Evolutionary conservation across 2,797 vertebrate genomes (phyloP).

Genomic region (Rhinoraja longicauda): DNA sequence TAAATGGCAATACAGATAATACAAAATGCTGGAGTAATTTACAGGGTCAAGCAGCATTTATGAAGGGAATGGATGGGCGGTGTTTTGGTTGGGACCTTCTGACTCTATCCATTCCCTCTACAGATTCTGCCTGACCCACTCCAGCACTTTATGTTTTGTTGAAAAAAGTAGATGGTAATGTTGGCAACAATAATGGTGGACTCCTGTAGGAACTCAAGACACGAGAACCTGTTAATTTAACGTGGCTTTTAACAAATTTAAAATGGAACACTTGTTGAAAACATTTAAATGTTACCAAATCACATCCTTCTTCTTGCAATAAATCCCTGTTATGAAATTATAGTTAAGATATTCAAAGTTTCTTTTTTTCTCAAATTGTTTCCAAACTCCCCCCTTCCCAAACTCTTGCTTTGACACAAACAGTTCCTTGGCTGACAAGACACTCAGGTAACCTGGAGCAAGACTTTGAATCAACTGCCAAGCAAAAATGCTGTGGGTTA

Average conservation of each 20-base stretch:
- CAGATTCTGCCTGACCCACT: too few relatives aligned
- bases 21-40: too few relatives aligned
- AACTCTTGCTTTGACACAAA: constrained; percentile 44
- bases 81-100: too few relatives aligned
- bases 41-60: too few relatives aligned
- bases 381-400: constrained; percentile 34
- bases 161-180: neutral
- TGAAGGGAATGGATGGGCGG: too few relatives aligned
- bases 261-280: neutral
- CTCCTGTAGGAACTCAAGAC: neutral
- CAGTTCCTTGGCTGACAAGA: constrained; percentile 41
- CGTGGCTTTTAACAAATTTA: neutral
- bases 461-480: neutral
- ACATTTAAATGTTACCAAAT: neutral
- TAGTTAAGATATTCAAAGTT: constrained; percentile 48
- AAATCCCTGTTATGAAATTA: constrained; percentile 55
- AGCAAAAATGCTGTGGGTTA: constrained; percentile 5
- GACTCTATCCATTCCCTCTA: too few relatives aligned
- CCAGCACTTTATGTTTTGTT: too few relatives aligned
- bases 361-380: constrained; percentile 36
- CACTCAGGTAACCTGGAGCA: neutral
- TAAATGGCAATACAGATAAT: too few relatives aligned
- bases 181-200: neutral
- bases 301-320: constrained; percentile 45
- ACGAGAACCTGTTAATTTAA: neutral